Evolutionary conservation across 2,797 vertebrate species (phyloP).

Genomic region (Typhlichthys eigenmanni): DNA sequence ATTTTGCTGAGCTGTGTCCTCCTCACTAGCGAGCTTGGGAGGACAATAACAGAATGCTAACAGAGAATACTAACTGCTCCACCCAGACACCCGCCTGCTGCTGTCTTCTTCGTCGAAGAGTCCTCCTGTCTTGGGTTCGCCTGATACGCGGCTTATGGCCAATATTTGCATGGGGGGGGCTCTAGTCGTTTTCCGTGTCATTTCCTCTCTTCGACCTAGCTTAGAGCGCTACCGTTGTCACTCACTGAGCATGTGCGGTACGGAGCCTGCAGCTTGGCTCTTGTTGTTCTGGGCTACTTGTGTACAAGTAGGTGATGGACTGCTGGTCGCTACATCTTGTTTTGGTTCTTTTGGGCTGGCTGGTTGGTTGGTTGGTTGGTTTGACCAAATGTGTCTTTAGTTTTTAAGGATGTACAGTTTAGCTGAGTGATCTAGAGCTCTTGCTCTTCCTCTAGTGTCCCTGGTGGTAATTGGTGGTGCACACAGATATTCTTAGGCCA

Average conservation of each 20-base stretch:
- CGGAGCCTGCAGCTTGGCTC: conserved; percentile 37
- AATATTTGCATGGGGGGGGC: conserved; percentile 73
- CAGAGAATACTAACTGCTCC: conserved; percentile 74
- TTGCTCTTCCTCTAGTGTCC: conserved; percentile 6
- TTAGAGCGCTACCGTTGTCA: conserved; percentile 52
- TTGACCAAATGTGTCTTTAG: conserved; percentile 18
- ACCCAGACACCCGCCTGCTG: conserved; percentile 30
- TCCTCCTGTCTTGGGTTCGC: conserved; percentile 69
- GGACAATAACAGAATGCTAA: conserved; percentile 29
- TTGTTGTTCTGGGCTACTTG: conserved; percentile 1
- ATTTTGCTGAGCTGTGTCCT: conserved; percentile 42
- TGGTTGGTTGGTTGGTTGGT: conserved; percentile 15
- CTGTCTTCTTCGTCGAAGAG: conserved; percentile 55
- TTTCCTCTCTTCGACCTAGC: conserved; percentile 48
- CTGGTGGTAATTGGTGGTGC: conserved; percentile 13
- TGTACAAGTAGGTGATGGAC: not conserved
- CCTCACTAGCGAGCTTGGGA: conserved; percentile 68
- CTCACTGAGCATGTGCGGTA: conserved; percentile 71
- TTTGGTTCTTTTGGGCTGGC: conserved; percentile 24
- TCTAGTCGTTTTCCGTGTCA: conserved; percentile 56
- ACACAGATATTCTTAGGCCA: conserved; percentile 17
- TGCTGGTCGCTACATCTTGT: conserved; percentile 1
- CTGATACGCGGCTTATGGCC: conserved; percentile 56
- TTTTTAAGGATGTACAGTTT: conserved; percentile 16
- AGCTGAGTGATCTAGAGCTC: conserved; percentile 2